Evolutionary conservation across 2,797 vertebrate species (phyloP).

Genomic region (Saxicola maurus): DNA sequence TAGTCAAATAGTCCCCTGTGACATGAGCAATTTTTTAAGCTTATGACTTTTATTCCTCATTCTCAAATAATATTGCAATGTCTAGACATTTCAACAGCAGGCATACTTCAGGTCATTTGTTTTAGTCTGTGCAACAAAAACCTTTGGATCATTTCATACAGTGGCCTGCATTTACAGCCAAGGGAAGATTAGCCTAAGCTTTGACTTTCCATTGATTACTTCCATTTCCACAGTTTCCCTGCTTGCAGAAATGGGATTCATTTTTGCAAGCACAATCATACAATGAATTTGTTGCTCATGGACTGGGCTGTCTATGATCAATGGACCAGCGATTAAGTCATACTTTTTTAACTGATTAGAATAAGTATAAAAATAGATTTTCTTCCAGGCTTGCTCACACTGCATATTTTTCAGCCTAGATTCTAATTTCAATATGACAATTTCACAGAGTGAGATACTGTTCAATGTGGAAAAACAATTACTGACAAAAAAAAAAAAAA

Average conservation of each 20-base stretch:
- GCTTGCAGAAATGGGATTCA: background rate
- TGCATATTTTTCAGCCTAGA: slow-evolving; percentile 23
- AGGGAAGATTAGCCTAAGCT: background rate
- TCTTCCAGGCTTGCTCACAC: background rate
- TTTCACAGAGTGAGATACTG: slow-evolving; percentile 14
- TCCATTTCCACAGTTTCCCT: background rate
- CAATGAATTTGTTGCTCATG: background rate
- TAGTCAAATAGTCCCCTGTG: background rate
- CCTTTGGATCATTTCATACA: background rate
- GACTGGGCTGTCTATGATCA: background rate
- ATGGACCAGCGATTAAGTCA: background rate
- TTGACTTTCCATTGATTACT: background rate
- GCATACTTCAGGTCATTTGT: background rate
- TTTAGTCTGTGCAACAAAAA: background rate
- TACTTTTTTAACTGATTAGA: slow-evolving; percentile 30
- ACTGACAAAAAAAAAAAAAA: slow-evolving; percentile 4
- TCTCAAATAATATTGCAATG: background rate
- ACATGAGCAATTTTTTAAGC: background rate
- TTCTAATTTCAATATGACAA: slow-evolving; percentile 40
- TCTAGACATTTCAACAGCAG: background rate
- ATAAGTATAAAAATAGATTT: slow-evolving; percentile 37
- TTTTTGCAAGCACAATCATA: background rate
- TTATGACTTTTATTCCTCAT: background rate
- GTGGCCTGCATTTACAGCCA: background rate
- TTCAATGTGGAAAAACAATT: slow-evolving; percentile 3